phyloP scores from a whole-genome alignment of 2,888 invertebrate species.

The Pachycephus smyrnensis region DNA sequence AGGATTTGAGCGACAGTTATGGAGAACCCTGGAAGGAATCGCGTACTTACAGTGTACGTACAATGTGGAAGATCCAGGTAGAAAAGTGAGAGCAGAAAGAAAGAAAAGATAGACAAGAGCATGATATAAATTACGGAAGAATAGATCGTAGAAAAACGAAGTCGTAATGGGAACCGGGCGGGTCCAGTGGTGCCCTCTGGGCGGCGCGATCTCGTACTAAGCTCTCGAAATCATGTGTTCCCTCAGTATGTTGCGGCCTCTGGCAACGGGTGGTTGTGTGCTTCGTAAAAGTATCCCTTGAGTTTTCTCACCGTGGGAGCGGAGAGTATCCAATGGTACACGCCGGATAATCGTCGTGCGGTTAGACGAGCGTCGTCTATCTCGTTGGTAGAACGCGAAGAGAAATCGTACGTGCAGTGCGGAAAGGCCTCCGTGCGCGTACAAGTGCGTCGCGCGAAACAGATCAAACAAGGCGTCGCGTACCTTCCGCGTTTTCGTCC shows the following conservation, averaged over 20 bases:
- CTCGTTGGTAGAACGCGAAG: too few relatives aligned
- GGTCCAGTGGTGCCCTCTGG: slow-evolving; percentile 42
- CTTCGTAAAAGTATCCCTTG: slow-evolving; percentile 2
- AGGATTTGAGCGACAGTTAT: too few relatives aligned
- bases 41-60: too few relatives aligned
- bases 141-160: neutral
- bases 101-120: slow-evolving; percentile 1
- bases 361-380: too few relatives aligned
- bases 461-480: too few relatives aligned
- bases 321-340: too few relatives aligned
- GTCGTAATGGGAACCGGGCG: slow-evolving; percentile 23
- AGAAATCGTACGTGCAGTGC: too few relatives aligned
- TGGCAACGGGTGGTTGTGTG: slow-evolving; percentile 41
- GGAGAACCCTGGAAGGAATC: too few relatives aligned
- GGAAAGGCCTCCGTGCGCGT: neutral
- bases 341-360: too few relatives aligned
- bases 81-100: neutral
- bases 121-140: slow-evolving; percentile 3
- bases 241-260: slow-evolving; percentile 53
- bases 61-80: too few relatives aligned
- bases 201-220: slow-evolving; percentile 23
- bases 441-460: slow-evolving; percentile 1
- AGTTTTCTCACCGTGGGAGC: slow-evolving; percentile 6
- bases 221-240: slow-evolving; percentile 49
- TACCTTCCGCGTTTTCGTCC: too few relatives aligned